Percentiles rank a stretch among this genome's conserved stretches.
phyloP scores from a whole-genome alignment of 1,140 invertebrate genomes.

The Vanessa tameamea region DNA sequence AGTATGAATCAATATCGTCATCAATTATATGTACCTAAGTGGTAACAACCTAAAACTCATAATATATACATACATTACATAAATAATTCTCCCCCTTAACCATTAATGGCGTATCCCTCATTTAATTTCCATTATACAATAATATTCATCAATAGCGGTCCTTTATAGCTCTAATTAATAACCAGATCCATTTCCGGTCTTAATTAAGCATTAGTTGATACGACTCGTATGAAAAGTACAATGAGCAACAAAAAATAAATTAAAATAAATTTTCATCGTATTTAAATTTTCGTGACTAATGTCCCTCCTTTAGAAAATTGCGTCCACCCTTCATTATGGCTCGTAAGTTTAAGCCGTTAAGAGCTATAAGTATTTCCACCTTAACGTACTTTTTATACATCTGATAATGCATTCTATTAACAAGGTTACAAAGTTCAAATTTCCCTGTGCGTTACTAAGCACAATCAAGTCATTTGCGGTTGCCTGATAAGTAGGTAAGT shows the following conservation, averaged over 20 bases:
- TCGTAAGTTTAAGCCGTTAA: constrained; percentile 9
- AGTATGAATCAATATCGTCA: no score
- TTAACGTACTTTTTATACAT: not conserved
- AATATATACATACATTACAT: no score
- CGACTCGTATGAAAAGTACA: not conserved
- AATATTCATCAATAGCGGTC: no score
- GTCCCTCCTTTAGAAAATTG: constrained; percentile 10
- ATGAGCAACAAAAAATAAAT: not conserved
- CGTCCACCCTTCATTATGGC: constrained; percentile 8
- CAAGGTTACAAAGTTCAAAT: not conserved
- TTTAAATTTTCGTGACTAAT: constrained; percentile 29
- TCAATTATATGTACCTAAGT: no score
- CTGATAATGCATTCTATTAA: not conserved
- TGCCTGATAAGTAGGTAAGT: constrained; percentile 36
- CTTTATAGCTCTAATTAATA: no score
- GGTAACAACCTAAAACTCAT: no score
- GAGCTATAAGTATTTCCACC: constrained; percentile 11
- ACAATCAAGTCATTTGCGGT: constrained; percentile 39
- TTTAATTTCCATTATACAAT: no score
- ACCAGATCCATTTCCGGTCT: no score
- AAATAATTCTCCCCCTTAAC: no score
- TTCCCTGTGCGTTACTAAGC: not conserved
- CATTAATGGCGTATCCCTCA: no score
- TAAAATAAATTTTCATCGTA: constrained; percentile 19
- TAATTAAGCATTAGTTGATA: no score